Conservation (phyloP, 2,888 invertebrate species). For the Drosophila neonasuta region DNA sequence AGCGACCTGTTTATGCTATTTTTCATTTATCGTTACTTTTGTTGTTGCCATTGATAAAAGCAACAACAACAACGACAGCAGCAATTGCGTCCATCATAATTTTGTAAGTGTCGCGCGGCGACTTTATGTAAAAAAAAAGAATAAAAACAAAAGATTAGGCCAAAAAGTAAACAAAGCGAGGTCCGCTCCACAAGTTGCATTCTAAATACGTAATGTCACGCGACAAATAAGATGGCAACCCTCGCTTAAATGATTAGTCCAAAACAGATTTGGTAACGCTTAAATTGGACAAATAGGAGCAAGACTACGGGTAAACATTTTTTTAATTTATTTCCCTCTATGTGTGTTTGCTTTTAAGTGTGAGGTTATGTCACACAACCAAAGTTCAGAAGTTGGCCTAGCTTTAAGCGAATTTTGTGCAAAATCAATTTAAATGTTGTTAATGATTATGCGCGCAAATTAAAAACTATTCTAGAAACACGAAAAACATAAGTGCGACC, state of each 20-base stretch:
- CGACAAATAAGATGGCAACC: background rate
- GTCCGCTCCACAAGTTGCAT: background rate
- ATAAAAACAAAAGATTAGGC: slow-evolving; percentile 39
- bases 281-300: slow-evolving; percentile 23
- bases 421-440: slow-evolving; percentile 8
- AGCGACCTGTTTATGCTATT: slow-evolving; percentile 52
- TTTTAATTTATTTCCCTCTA: slow-evolving; percentile 41
- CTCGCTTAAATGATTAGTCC: slow-evolving; percentile 20
- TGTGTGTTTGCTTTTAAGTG: background rate
- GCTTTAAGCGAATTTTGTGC: slow-evolving; percentile 12
- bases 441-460: slow-evolving; percentile 26
- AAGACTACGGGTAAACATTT: slow-evolving; percentile 32
- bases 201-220: background rate
- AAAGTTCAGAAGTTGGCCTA: slow-evolving; percentile 33
- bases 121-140: slow-evolving; percentile 31
- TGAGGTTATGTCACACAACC: slow-evolving; percentile 12
- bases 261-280: slow-evolving; percentile 22
- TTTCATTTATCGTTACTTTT: slow-evolving; percentile 33
- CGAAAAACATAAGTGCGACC: slow-evolving; percentile 18
- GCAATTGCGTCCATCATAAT: slow-evolving; percentile 35
- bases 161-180: slow-evolving; percentile 30
- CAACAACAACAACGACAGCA: slow-evolving; percentile 19
- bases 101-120: slow-evolving; percentile 39
- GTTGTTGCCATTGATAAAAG: slow-evolving; percentile 45
- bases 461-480: slow-evolving; percentile 10